Evolutionary conservation across 2,888 invertebrate genomes (phyloP), one percentile per base, ranked within the genome.

Genomic region (Syrista parreyssii): DNA sequence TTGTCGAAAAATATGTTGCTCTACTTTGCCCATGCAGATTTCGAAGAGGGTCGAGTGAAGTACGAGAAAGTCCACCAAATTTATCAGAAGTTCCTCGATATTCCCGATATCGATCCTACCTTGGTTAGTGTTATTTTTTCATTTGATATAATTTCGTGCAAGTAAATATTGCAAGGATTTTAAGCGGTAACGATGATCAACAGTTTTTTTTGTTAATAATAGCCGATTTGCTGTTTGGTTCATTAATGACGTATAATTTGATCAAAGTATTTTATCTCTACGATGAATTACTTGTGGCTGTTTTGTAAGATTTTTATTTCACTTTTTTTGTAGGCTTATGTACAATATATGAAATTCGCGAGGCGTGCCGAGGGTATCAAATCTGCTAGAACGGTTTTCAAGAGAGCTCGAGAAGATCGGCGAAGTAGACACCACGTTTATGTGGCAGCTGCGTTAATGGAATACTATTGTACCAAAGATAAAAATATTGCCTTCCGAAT

Each of bases 301-400:
- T 9, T 1, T 33, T 33, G 73, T 71, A n/a, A 15, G 40, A 32
- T 30, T 76, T 32, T 36, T 4, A 4, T 36, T 6, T 55, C 2
- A 23, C 55, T 76, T 75, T 78, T n/a, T 73, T 88, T 89, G 11
- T 87, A 97, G 94, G 97, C 98, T 0, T 99, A 98, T 90, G 97
- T 99, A 30, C 99, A 99, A 89, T 98, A 99, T 89, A 99, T 99
- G 99, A 98, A 99, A 92, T 99, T 99, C 91, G 97, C 98, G 0
- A 93, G 99, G 23, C 93, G 99, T 75, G 98, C 99, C 0, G 99
- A 99, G 91, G 99, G 99, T 34, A 99, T 99, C 83, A 99, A 99
- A 92, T 96, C 98, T 0, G 99, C 99, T 0, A 93, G 99, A 86
- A 95, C 95, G 0, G 97, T 99, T 23, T 99, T 99, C 91, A 99